A percentile compares a stretch with the other conserved stretches of the same genome.
These are phyloP conservation scores for Danionella cerebrum DNA, from an alignment of 2,113 vertebrate species.

Conservation along the genomic window DNA sequence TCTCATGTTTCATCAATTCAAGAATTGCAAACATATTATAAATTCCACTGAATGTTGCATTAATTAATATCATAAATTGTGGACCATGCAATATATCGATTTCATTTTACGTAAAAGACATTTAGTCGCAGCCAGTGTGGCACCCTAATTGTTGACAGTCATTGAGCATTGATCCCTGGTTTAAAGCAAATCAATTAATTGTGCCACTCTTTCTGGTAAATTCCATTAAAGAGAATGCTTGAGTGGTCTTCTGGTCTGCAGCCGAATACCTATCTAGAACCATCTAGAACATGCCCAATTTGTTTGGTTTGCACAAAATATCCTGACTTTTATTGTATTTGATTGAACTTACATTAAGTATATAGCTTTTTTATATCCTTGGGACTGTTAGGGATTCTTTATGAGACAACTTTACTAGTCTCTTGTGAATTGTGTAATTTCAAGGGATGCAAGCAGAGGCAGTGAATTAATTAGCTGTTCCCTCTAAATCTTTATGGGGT, in stretches of 20 bases:
- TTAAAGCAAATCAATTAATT: constrained; percentile 37
- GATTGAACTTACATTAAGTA: constrained; percentile 3
- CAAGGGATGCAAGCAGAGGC: constrained; percentile 27
- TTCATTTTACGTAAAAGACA: background rate
- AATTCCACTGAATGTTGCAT: too few species aligned
- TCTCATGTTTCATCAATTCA: too few species aligned
- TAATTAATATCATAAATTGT: too few species aligned
- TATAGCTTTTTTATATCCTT: constrained; percentile 3
- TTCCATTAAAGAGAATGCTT: constrained; percentile 33
- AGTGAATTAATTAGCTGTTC: constrained; percentile 49
- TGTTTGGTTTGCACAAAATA: background rate
- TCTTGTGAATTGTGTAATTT: constrained; percentile 35
- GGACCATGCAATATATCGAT: too few species aligned
- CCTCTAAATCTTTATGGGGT: constrained; percentile 49
- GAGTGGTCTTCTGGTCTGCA: background rate
- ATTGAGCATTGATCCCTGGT: constrained; percentile 29
- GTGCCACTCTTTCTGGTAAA: constrained; percentile 38
- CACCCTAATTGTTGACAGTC: constrained; percentile 22
- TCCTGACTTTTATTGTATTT: background rate
- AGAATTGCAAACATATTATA: too few species aligned
- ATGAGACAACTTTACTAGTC: constrained; percentile 35
- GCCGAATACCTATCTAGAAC: background rate
- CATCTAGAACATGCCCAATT: background rate
- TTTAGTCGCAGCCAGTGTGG: constrained; percentile 9
- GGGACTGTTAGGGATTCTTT: constrained; percentile 37